Conservation (phyloP, 2,113 vertebrate species). For the Passer montanus region DNA sequence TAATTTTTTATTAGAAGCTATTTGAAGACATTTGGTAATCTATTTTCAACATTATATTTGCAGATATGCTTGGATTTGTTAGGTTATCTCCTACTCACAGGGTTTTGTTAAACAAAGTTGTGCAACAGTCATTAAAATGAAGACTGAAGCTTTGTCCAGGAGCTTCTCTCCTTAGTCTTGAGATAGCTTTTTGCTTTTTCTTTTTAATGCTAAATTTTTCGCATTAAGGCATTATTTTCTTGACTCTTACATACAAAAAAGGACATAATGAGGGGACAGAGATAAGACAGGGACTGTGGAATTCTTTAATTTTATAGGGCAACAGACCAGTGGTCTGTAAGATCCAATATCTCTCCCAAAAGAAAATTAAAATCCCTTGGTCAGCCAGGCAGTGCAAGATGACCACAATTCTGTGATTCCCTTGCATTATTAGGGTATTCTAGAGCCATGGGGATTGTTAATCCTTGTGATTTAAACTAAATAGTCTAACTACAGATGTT, state of each 20-base stretch:
- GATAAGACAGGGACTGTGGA: neutral
- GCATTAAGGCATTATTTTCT: neutral
- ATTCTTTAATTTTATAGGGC: neutral
- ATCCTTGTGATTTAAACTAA: slow-evolving; percentile 20
- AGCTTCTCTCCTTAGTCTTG: neutral
- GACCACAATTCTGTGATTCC: neutral
- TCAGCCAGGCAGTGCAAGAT: neutral
- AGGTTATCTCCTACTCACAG: neutral
- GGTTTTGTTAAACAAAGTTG: neutral
- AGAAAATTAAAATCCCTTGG: slow-evolving; percentile 37
- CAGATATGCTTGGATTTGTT: neutral
- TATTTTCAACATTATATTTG: neutral
- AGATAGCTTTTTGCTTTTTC: neutral
- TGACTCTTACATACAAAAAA: neutral
- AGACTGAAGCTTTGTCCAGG: neutral
- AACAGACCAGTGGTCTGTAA: neutral
- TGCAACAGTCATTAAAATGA: neutral
- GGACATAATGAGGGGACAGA: neutral
- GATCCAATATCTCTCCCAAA: slow-evolving; percentile 4
- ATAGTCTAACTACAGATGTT: slow-evolving; percentile 6
- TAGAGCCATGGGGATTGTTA: neutral
- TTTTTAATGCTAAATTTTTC: neutral
- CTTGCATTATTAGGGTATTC: neutral
- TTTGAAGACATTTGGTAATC: neutral
- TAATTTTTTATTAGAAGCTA: neutral